Base-by-base conservation (phyloP, 2,888 invertebrate genomes). In the Tetranychus piercei region DNA sequence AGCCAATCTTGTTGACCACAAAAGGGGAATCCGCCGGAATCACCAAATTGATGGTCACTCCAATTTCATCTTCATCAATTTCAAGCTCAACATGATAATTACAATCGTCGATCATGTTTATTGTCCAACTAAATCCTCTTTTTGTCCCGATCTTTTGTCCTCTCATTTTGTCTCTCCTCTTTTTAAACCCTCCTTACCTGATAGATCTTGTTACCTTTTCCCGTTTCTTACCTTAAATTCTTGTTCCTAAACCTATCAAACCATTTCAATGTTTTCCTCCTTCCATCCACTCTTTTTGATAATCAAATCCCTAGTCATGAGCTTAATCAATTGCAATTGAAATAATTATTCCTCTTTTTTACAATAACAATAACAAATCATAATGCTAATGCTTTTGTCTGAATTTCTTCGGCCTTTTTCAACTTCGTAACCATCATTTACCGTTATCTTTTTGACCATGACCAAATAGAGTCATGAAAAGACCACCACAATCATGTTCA, bases 1-100 rank as follows among this genome's bases (percentile, higher is more conserved):
- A 80, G 74, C 78, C 78, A 18, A 80, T 80, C 45, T 69, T 79
- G 55, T 71, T 80, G n/a, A 79, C 79, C 8, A 77, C 78, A 45
- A 78, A 77, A 64, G 79, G 79, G 22, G 76, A 78, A 74, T 23
- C 72, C 7, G 74, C 76, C 22, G 76, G 76, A 23, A 74, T 71
- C 23, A 76, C 76, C 7, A 22, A 70, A 72, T 55, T 76, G 7
- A 73, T 76, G 5, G 55, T 23, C 45, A 76, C 76, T 9, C 76
- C 76, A 55, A 55, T 55, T 55, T 55, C 55, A 55, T 55, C 55
- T 15, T 44, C 22, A 65, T 69, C 69, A 69, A 20, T n/a, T 15
- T 55, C 11, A 55, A 55, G 55, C 55, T 55, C 55, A 55, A 55
- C 9, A 55, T 55, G 55, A 55, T 55, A 55, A 55, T 55, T 55